Evolutionary conservation across 2,113 vertebrate species (phyloP), one percentile per base, ranked within the genome.

Genomic region (Prionailurus viverrinus): DNA sequence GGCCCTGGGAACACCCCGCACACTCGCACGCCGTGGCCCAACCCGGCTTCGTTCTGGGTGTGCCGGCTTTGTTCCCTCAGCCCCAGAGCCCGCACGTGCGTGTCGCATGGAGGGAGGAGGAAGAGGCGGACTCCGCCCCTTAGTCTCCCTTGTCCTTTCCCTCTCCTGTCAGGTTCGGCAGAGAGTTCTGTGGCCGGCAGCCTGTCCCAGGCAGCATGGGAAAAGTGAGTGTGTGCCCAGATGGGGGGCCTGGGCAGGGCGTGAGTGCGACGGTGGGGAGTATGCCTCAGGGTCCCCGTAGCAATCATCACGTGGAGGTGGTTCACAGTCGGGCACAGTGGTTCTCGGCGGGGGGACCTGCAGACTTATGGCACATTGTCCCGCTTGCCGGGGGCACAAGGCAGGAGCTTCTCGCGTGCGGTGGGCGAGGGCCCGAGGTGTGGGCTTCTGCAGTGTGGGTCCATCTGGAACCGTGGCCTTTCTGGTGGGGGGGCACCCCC

Each of bases 191-290:
- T 14, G 33, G 79, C 97, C 21, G 0, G 89, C 19, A 90, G 97
- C 19, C 10, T 95, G 55, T 82, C 97, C 66, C 98, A 97, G 36
- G 95, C 97, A 31, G 91, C 55, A 0, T 90, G 80, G 55, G 98
- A 98, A 23, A 21, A 63, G 99, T 99, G 96, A 98, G 98, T 98
- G 86, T 1, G 27, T 11, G n/a, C 2, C 33, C 36, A 0, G 21
- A 2, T 7, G 2, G 18, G 79, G 0, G 0, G 14, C 51, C 41
- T 4, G 87, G 91, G 53, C 23, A 1, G 76, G 11, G 5, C 0
- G 29, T 0, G 1, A 0, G 8, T 3, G 19, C 7, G 48, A 39
- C 5, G 7, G 16, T 2, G 45, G 3, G 10, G 25, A 1, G 16
- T 15, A 7, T 7, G 58, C 27, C 19, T 36, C 15, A 5, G 73